Percentiles rank a stretch among this genome's conserved stretches.
Conservation (phyloP, 2,797 vertebrate species). For the Sylvilagus floridanus region DNA sequence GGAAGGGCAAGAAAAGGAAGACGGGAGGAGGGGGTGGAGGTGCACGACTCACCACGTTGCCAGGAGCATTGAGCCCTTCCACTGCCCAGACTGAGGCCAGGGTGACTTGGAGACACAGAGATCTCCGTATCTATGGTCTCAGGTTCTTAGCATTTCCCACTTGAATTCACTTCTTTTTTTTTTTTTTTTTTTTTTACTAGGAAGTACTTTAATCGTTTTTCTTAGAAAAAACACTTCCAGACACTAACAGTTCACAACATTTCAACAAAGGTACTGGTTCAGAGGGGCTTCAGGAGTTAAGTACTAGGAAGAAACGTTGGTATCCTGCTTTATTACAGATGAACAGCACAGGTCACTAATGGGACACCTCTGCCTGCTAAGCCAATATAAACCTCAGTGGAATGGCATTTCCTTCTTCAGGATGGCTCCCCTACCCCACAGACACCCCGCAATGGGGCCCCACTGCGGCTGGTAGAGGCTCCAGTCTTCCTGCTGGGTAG, state of each 20-base stretch:
- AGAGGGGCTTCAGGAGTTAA: conserved; percentile 39
- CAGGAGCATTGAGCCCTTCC: background rate
- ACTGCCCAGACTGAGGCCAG: background rate
- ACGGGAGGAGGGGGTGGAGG: too few relatives aligned
- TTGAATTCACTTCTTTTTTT: too few relatives aligned
- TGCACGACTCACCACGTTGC: background rate
- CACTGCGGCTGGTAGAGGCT: background rate
- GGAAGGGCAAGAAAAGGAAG: background rate
- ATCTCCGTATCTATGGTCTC: background rate
- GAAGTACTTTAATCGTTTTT: conserved; percentile 80
- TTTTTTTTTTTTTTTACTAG: too few relatives aligned
- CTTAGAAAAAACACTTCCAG: conserved; percentile 56
- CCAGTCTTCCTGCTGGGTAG: background rate
- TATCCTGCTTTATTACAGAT: conserved; percentile 22
- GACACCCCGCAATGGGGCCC: conserved; percentile 45
- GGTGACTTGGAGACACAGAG: background rate
- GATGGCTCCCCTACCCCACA: background rate
- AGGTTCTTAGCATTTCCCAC: background rate
- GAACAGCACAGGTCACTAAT: background rate
- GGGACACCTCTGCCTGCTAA: conserved; percentile 3
- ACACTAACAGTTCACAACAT: conserved; percentile 69
- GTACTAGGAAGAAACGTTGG: conserved; percentile 31
- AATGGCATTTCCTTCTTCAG: conserved; percentile 4
- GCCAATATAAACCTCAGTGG: conserved; percentile 34
- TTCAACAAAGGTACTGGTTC: conserved; percentile 63